Base-by-base conservation (phyloP, 2,888 invertebrate genomes). In the Platycheirus albimanus region DNA sequence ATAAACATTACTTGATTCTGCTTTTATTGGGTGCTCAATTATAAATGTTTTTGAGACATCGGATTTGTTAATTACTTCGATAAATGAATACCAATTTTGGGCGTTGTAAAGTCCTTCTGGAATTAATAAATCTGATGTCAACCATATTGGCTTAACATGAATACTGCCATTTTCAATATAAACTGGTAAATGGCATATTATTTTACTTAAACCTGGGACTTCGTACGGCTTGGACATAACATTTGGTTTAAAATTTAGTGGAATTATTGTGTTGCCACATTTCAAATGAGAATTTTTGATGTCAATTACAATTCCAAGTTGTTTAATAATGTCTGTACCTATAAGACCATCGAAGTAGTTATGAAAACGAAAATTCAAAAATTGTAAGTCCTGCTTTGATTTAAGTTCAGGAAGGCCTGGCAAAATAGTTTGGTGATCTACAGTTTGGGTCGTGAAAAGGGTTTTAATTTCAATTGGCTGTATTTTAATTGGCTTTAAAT, bases 341-440 rank as follows among this genome's bases (percentile, higher is more conserved):
- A n/a, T n/a, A 33, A 67, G 58, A 17, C 64, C 49, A 45, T 71
- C 69, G 61, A 81, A 51, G 45, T 69, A 64, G 76, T 17, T 17
- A 52, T 43, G 24, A 52, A 67, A 54, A 52, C 67, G 20, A 17
- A 66, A 66, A 13, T 36, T 8, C 8, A 38, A 15, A 45, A 54
- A 45, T 10, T 33, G 11, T n/a, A 56, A 5, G 11, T 38, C n/a
- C 24, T 41, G 43, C 15, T 41, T 51, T 13, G 56, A 20, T 11
- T 41, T 5, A 20, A 56, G 8, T 7, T 56, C 56, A 5, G 56
- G 38, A 11, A 56, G 54, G 7, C 33, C 54, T 38, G n/a, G 7
- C 56, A 56, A 56, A 38, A 41, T 13, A 6, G 11, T 56, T 41
- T 56, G 19, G 33, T 56, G 4, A 20, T 56, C 41, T 20, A 38